Evolutionary conservation across 2,113 vertebrate genomes (phyloP).

Genomic region (Colinus virginianus): DNA sequence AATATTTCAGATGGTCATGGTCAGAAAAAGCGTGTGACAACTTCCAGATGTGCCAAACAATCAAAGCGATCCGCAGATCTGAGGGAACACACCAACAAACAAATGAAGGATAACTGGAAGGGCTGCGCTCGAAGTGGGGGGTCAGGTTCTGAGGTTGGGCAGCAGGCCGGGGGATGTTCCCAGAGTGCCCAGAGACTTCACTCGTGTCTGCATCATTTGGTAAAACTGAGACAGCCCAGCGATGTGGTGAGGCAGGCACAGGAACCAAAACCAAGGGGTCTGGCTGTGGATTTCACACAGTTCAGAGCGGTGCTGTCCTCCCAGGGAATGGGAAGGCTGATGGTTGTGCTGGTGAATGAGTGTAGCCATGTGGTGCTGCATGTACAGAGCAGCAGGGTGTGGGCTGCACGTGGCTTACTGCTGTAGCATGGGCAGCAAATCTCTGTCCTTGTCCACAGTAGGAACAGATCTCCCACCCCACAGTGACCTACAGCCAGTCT

Average conservation of each 20-base stretch:
- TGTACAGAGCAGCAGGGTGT: background rate
- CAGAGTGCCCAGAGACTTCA: slow-evolving; percentile 30
- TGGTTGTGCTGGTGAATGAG: background rate
- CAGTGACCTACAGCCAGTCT: background rate
- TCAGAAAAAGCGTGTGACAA: slow-evolving; percentile 73
- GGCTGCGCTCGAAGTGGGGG: slow-evolving; percentile 63
- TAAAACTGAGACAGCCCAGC: background rate
- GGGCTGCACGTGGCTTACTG: background rate
- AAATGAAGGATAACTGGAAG: slow-evolving; percentile 71
- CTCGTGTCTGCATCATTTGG: slow-evolving; percentile 6
- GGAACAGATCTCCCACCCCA: background rate
- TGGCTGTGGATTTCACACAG: background rate
- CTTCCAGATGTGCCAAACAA: slow-evolving; percentile 80
- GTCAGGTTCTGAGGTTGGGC: background rate
- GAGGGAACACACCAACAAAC: slow-evolving; percentile 69
- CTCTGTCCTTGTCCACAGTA: background rate
- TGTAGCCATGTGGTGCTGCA: background rate
- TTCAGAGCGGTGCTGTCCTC: background rate
- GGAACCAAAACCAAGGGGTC: background rate
- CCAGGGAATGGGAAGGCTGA: fast-evolving
- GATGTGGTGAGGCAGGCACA: background rate
- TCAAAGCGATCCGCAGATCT: slow-evolving; percentile 75
- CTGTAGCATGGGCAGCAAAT: background rate
- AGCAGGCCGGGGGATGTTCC: background rate
- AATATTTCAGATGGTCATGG: slow-evolving; percentile 76